Evolutionary conservation across 2,888 invertebrate species (phyloP), one percentile per base, ranked within the genome.

Genomic region (Plusia festucae): DNA sequence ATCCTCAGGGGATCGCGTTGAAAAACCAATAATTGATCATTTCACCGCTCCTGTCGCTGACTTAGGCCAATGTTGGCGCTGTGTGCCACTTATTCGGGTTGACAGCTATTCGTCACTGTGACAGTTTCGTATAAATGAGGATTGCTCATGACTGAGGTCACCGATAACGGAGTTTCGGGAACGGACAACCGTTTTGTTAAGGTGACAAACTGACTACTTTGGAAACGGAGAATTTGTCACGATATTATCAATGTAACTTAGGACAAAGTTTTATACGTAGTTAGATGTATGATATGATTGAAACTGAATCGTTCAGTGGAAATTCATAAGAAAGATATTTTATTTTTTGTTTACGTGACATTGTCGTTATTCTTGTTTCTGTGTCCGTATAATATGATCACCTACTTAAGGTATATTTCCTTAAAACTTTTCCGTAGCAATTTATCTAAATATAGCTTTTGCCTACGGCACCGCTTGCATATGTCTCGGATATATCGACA

Each of bases 101-200:
- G 58, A 64, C 59, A 65, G 1, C 54, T 46, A 73, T 65, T 54
- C 40, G 24, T 70, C 61, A 65, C 61, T 62, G 55, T 68, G 65
- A 15, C 9, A 30, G 34, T 51, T 49, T 15, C 40, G 53, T 70
- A 70, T 44, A 62, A 73, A 75, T 70, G 65, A 62, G 53, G 40
- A 52, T 52, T 22, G 61, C 32, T 73, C 65, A 32, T 69, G 20
- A 15, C 65, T 53, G 51, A 49, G 61, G 65, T 54, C 62, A 53
- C 59, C 65, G 65, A 70, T 73, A 76, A 65, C 59, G 65, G 16
- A 70, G 70, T 75, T 75, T 34, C 27, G 27, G 61, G 53, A 58
- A 22, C 40, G 53, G 49, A 56, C 65, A 9, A 75, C 18, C 65
- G 27, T 61, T 75, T 70, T 65, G 70, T 73, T 59, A 61, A 34